Percentiles rank a stretch among this genome's conserved stretches.
Evolutionary conservation across 2,797 vertebrate species (phyloP).

Genomic region (Melanotaenia parkinsoni): DNA sequence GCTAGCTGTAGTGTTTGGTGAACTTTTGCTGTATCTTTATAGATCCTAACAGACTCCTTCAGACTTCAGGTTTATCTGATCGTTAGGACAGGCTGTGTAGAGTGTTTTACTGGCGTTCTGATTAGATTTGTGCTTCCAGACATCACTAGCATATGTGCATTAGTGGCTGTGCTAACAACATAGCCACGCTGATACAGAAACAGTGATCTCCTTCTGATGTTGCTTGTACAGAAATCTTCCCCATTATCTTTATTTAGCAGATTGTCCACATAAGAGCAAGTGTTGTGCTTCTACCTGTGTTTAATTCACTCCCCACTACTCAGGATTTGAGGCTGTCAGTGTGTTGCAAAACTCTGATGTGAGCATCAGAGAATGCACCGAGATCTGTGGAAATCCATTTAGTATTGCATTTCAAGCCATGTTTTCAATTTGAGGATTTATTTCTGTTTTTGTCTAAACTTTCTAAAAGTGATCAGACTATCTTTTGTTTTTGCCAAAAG

Average conservation of each 20-base stretch:
- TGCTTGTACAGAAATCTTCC: background rate
- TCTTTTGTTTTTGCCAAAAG: background rate
- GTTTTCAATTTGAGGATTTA: too few species aligned
- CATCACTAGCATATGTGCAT: background rate
- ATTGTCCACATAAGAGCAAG: background rate
- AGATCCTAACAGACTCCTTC: background rate
- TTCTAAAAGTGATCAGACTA: too few species aligned
- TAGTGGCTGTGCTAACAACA: background rate
- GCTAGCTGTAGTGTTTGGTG: background rate
- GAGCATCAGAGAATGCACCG: too few species aligned
- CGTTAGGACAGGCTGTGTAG: background rate
- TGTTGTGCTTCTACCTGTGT: too few species aligned
- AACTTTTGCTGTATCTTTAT: background rate
- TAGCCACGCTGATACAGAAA: background rate
- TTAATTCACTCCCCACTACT: too few species aligned
- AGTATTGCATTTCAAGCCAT: too few species aligned
- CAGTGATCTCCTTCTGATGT: background rate
- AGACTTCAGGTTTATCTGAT: background rate
- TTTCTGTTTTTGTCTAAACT: background rate
- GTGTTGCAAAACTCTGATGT: too few species aligned
- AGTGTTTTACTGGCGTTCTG: background rate
- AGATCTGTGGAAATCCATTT: too few species aligned
- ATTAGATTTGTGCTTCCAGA: background rate
- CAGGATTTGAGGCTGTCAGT: too few species aligned
- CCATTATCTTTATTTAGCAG: background rate